These are phyloP conservation scores for Platichthys flesus DNA, from an alignment of 2,113 vertebrate species.

Conservation along the genomic window DNA sequence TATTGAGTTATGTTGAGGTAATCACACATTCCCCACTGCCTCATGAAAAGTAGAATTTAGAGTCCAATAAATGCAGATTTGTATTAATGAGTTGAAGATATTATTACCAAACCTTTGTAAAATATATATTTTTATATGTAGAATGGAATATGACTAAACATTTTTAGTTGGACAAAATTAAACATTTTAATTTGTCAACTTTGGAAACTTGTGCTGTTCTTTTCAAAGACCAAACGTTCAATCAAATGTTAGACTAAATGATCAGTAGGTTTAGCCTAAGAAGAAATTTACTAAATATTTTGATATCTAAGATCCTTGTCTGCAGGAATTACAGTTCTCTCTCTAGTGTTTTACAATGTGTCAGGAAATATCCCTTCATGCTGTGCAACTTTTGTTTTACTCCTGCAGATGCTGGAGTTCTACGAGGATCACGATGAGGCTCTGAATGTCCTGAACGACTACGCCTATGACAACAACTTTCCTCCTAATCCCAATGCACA, in stretches of 20 bases:
- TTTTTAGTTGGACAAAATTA: too few relatives aligned
- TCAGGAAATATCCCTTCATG: slow-evolving; percentile 83
- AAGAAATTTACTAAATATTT: too few relatives aligned
- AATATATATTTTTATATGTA: too few relatives aligned
- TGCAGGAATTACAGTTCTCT: neutral
- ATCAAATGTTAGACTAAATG: too few relatives aligned
- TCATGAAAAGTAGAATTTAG: neutral
- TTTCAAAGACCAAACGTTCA: too few relatives aligned
- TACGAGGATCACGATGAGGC: slow-evolving; percentile 84
- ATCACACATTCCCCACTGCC: slow-evolving; percentile 42
- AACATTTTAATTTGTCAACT: too few relatives aligned
- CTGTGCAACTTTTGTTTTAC: slow-evolving; percentile 32
- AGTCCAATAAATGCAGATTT: too few relatives aligned
- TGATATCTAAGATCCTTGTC: neutral
- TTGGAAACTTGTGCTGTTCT: too few relatives aligned
- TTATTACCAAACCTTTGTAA: too few relatives aligned
- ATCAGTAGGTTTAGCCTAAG: too few relatives aligned
- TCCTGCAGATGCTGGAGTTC: slow-evolving; percentile 89
- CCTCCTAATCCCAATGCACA: slow-evolving; percentile 94
- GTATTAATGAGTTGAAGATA: too few relatives aligned
- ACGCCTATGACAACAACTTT: slow-evolving; percentile 88
- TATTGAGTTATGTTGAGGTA: slow-evolving; percentile 90
- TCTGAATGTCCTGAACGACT: slow-evolving; percentile 84
- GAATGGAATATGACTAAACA: too few relatives aligned
- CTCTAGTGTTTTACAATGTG: neutral